Evolutionary conservation across 2,888 invertebrate species (phyloP).

Genomic region (Heliconius cydno): DNA sequence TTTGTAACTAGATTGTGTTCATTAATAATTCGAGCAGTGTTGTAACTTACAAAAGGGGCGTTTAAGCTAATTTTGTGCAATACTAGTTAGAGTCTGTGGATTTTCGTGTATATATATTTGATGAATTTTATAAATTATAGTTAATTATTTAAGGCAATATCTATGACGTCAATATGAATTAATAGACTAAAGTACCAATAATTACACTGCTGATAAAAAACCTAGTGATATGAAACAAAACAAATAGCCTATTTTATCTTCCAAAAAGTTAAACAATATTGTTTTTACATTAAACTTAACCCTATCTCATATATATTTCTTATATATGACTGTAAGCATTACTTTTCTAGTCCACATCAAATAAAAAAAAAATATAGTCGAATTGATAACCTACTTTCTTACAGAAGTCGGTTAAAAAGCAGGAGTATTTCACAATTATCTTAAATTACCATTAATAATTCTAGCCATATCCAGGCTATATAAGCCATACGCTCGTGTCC

Average conservation of each 20-base stretch:
- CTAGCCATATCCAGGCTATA: slow-evolving; percentile 50
- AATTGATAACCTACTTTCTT: too few relatives aligned
- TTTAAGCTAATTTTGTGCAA: slow-evolving; percentile 10
- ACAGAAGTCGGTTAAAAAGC: neutral
- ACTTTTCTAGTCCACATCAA: too few relatives aligned
- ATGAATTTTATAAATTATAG: neutral
- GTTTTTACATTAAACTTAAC: too few relatives aligned
- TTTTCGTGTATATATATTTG: neutral
- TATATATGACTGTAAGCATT: too few relatives aligned
- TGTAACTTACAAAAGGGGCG: slow-evolving; percentile 11
- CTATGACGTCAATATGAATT: neutral
- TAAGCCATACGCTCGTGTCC: slow-evolving; percentile 57
- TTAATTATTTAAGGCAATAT: neutral
- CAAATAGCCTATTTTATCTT: too few relatives aligned
- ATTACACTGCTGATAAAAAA: too few relatives aligned
- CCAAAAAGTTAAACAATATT: too few relatives aligned
- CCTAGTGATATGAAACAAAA: too few relatives aligned
- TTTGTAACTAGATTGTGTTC: slow-evolving; percentile 30
- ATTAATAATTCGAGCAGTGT: slow-evolving; percentile 24
- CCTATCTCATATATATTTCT: too few relatives aligned
- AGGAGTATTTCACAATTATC: neutral
- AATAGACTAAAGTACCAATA: neutral
- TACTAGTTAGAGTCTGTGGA: neutral
- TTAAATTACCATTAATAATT: neutral
- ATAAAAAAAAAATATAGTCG: too few relatives aligned